Evolutionary conservation across 2,113 vertebrate species (phyloP).

Genomic region (Platysteira castanea): DNA sequence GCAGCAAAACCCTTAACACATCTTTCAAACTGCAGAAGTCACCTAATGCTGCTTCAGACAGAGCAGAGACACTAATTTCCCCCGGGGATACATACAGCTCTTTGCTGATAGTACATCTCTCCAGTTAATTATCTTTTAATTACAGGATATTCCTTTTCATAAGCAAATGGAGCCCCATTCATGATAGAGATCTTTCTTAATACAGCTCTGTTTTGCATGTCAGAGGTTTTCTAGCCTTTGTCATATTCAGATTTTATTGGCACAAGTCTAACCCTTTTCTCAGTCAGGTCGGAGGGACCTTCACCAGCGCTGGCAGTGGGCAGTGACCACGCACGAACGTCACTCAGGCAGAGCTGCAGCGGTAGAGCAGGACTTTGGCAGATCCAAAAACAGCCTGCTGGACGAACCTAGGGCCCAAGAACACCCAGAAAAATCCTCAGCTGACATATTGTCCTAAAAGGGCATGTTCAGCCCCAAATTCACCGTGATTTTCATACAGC

Average conservation of each 20-base stretch:
- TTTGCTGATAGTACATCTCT: background rate
- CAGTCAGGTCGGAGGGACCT: background rate
- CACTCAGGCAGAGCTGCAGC: background rate
- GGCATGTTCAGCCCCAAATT: background rate
- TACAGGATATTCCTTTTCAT: background rate
- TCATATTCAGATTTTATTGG: background rate
- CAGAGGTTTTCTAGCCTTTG: background rate
- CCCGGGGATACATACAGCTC: background rate
- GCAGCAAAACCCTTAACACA: background rate
- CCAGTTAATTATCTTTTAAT: background rate
- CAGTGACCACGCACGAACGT: rapidly evolving
- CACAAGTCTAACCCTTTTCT: background rate
- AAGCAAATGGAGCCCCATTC: background rate
- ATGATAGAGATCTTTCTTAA: background rate
- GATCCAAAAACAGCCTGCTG: background rate
- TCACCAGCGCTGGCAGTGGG: rapidly evolving
- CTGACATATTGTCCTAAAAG: background rate
- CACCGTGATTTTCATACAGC: rapidly evolving
- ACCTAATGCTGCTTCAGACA: background rate
- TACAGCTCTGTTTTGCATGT: background rate
- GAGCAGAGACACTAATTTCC: background rate
- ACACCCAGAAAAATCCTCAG: background rate
- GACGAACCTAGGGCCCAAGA: background rate
- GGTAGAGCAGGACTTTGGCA: background rate
- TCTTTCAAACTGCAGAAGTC: background rate